Conservation (phyloP, 2,888 invertebrate genomes). For the Agrotis clavis region DNA sequence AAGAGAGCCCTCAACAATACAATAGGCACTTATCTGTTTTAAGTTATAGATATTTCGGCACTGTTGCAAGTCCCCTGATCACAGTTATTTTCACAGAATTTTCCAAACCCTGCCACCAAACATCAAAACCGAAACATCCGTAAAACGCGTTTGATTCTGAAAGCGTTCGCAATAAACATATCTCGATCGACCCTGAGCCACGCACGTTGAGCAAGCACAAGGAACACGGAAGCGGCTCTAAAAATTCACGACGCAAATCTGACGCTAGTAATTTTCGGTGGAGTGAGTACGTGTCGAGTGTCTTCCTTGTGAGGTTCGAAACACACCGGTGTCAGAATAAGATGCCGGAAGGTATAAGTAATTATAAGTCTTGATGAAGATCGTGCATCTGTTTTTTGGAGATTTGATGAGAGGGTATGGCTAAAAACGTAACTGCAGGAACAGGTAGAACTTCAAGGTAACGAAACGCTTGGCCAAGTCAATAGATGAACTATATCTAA, state of each 20-base stretch:
- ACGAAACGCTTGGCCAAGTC: too few relatives aligned
- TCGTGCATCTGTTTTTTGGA: slow-evolving; percentile 50
- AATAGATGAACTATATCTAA: too few relatives aligned
- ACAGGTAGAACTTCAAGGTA: too few relatives aligned
- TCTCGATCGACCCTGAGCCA: slow-evolving; percentile 73
- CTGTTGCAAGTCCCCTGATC: too few relatives aligned
- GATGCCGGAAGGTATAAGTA: slow-evolving; percentile 54
- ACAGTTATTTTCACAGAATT: neutral
- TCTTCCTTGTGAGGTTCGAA: slow-evolving; percentile 83
- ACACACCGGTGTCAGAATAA: slow-evolving; percentile 63
- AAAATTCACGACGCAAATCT: slow-evolving; percentile 86
- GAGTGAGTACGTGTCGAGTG: slow-evolving; percentile 80
- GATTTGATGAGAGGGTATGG: slow-evolving; percentile 41
- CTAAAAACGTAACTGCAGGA: too few relatives aligned
- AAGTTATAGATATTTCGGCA: too few relatives aligned
- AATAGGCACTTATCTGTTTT: too few relatives aligned
- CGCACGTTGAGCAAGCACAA: slow-evolving; percentile 69
- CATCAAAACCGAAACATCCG: slow-evolving; percentile 12
- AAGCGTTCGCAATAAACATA: slow-evolving; percentile 68
- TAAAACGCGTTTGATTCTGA: slow-evolving; percentile 59
- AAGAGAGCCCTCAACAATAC: too few relatives aligned
- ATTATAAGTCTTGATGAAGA: slow-evolving; percentile 42
- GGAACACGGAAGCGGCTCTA: slow-evolving; percentile 87
- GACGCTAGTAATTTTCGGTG: slow-evolving; percentile 85
- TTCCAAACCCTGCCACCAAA: neutral